phyloP scores from a whole-genome alignment of 1,140 invertebrate genomes.

The Drosophila trapezifrons region DNA sequence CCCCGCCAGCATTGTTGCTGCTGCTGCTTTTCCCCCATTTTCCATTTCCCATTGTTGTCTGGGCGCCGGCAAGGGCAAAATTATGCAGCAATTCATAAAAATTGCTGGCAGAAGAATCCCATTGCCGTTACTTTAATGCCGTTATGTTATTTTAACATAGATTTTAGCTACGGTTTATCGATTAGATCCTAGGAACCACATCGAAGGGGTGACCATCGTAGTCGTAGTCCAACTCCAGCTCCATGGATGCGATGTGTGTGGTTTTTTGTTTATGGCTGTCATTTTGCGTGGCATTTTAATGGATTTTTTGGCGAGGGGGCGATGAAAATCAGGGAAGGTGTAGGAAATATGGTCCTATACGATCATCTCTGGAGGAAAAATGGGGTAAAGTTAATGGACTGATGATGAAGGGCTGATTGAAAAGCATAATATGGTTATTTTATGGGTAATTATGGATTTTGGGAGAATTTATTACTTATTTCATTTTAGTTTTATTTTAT shows the following conservation, averaged over 20 bases:
- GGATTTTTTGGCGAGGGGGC: constrained; percentile 8
- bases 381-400: constrained; percentile 10
- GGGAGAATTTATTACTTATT: background rate
- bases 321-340: background rate
- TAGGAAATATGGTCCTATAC: constrained; percentile 1
- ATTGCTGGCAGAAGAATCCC: constrained; percentile 38
- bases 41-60: constrained; percentile 58
- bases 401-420: constrained; percentile 22
- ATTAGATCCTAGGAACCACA: constrained; percentile 25
- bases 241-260: constrained; percentile 26
- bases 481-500: too few species aligned
- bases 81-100: constrained; percentile 81
- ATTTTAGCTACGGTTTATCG: constrained; percentile 62
- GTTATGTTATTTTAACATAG: constrained; percentile 62
- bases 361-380: background rate
- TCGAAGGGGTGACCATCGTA: constrained; percentile 15
- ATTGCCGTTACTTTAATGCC: constrained; percentile 46
- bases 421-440: constrained; percentile 7
- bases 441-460: background rate
- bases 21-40: constrained; percentile 8
- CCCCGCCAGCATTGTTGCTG: constrained; percentile 2
- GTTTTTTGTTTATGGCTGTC: constrained; percentile 38
- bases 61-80: constrained; percentile 28
- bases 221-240: background rate
- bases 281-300: constrained; percentile 44